Base-by-base conservation (phyloP, 1,140 invertebrate genomes). In the Ceratina japonica region DNA sequence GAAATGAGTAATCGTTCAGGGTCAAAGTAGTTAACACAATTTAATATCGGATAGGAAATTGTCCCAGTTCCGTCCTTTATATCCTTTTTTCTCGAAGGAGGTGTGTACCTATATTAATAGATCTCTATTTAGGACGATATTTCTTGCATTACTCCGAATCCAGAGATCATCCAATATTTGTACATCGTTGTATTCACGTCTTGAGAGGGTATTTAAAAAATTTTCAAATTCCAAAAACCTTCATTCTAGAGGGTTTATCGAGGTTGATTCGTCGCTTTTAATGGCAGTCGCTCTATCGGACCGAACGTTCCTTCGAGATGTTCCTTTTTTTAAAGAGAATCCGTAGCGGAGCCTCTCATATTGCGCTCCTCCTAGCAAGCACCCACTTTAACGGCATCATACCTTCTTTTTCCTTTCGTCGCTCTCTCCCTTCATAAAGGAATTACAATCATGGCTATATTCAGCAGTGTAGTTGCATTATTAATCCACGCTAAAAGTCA, bases 231-330 rank as follows among this genome's bases (percentile, higher is more conserved):
- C 5, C 2, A n/a, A 54, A 15, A 54, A 54, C 1, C 4, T 13
- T 51, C 59, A 58, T 68, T 61, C 22, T 22, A 7, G 5, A 15
- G 12, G 22, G n/a, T 69, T 61, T 63, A 73, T 73, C 59, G 24
- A 37, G 15, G 10, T 63, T 13, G 1, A 22, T n/a, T 18, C 20
- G n/a, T 27, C 18, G 16, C 16, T 72, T 44, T 65, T 65, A 65
- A 54, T 12, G 44, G 27, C 5, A n/a, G 51, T 8, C 20, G 15
- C 12, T 10, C 5, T 8, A 10, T 16, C 24, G 20, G 18, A 13
- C 63, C 18, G 22, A 61, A 63, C 49, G 58, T 62, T 72, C 37
- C 4, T 16, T 13, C 31, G 37, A 72, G 20, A 71, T 31, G 8
- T 58, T 54, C 49, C 27, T 63, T 54, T 37, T 1, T 13, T 51